phyloP scores from a whole-genome alignment of 2,888 invertebrate genomes.

The Philopedon plagiatum region DNA sequence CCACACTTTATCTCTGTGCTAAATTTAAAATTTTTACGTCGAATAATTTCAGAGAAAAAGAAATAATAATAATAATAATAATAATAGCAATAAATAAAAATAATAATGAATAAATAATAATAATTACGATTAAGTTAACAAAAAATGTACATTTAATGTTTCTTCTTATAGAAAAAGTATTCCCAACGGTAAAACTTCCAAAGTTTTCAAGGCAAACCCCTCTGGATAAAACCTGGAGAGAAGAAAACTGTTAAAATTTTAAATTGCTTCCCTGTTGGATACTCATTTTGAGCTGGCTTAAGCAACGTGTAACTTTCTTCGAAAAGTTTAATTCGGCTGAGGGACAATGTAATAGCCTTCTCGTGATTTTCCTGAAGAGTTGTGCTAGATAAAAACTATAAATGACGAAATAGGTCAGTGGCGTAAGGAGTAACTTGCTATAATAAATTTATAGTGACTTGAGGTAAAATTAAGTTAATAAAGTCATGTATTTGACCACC shows the following conservation, averaged over 20 bases:
- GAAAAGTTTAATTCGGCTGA: slow-evolving; percentile 36
- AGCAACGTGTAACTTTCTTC: slow-evolving; percentile 38
- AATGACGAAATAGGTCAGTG: neutral
- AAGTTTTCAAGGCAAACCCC: neutral
- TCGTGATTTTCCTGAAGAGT: slow-evolving; percentile 19
- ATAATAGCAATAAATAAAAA: too few relatives aligned
- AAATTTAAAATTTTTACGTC: too few relatives aligned
- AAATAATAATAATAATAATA: too few relatives aligned
- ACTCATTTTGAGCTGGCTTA: slow-evolving; percentile 30
- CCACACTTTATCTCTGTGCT: too few relatives aligned
- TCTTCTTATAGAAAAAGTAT: neutral
- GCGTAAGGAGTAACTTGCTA: neutral
- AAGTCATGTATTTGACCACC: too few relatives aligned
- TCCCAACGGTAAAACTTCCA: neutral
- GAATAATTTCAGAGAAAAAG: too few relatives aligned
- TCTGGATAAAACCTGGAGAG: slow-evolving; percentile 1
- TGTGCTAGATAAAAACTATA: slow-evolving; percentile 18
- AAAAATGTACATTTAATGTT: neutral
- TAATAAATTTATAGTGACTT: too few relatives aligned
- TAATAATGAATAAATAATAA: too few relatives aligned
- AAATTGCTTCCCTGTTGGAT: slow-evolving; percentile 40
- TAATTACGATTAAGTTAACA: too few relatives aligned
- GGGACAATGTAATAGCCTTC: slow-evolving; percentile 26
- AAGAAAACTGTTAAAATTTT: slow-evolving; percentile 38
- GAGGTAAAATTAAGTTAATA: too few relatives aligned